These are phyloP conservation scores for Chrysocyon brachyurus DNA, from an alignment of 2,797 vertebrate species.

Conservation along the genomic window DNA sequence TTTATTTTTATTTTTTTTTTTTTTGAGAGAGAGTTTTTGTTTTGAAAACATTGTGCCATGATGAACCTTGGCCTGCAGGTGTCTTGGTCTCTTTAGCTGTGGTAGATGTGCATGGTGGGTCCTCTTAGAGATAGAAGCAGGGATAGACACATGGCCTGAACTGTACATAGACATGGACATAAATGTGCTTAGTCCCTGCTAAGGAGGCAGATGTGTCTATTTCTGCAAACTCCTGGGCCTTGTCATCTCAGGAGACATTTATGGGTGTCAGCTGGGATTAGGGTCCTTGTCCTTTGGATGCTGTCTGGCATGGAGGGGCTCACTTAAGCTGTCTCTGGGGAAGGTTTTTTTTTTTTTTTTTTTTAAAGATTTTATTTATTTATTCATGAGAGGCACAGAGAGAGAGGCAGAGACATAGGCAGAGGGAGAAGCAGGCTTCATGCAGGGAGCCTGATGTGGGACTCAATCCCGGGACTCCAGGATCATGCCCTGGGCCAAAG, in stretches of 20 bases:
- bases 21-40: neutral
- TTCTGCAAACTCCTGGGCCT: neutral
- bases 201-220: neutral
- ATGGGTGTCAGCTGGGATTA: neutral
- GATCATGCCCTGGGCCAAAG: no score
- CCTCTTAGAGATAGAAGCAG: neutral
- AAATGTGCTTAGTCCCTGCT: neutral
- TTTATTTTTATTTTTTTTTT: neutral
- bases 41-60: neutral
- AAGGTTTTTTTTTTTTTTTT: no score
- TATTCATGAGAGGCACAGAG: no score
- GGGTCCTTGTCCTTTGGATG: accelerated
- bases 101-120: neutral
- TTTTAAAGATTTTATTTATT: no score
- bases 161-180: neutral
- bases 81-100: neutral
- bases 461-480: no score
- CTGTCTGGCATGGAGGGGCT: neutral
- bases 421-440: no score
- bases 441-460: no score
- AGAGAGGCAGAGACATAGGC: no score
- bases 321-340: neutral
- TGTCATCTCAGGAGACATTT: neutral
- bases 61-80: neutral
- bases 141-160: accelerated